Evolutionary conservation across 2,888 invertebrate genomes (phyloP).

Genomic region (Lacanobia wlatinum): DNA sequence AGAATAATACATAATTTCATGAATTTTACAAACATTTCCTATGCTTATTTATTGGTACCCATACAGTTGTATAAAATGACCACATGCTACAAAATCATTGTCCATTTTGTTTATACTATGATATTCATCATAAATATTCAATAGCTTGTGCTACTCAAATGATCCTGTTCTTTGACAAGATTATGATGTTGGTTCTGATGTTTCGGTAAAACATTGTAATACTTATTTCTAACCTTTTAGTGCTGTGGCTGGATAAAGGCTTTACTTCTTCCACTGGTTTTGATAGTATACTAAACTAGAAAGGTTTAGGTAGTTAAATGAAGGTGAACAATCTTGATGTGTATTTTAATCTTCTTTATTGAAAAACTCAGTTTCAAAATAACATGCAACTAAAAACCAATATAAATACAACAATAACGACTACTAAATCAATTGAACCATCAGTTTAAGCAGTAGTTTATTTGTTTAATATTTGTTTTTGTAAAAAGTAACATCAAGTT

Average conservation of each 20-base stretch:
- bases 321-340: too few relatives aligned
- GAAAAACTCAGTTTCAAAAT: too few relatives aligned
- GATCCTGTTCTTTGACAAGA: not conserved
- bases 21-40: constrained; percentile 4
- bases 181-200: not conserved
- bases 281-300: too few relatives aligned
- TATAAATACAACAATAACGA: too few relatives aligned
- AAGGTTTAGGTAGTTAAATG: too few relatives aligned
- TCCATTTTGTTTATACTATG: constrained; percentile 1
- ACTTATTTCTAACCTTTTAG: not conserved
- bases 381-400: too few relatives aligned
- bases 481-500: too few relatives aligned
- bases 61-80: not conserved
- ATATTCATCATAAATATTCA: not conserved
- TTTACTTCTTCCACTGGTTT: not conserved
- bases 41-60: not conserved
- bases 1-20: not conserved
- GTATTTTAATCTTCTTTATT: too few relatives aligned
- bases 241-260: not conserved
- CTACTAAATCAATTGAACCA: too few relatives aligned
- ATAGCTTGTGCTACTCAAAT: not conserved
- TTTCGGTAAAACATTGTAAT: not conserved
- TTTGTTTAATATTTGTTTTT: too few relatives aligned
- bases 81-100: not conserved
- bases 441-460: too few relatives aligned